Evolutionary conservation across 2,113 vertebrate species (phyloP).

Genomic region (Ammodytes dubius): DNA sequence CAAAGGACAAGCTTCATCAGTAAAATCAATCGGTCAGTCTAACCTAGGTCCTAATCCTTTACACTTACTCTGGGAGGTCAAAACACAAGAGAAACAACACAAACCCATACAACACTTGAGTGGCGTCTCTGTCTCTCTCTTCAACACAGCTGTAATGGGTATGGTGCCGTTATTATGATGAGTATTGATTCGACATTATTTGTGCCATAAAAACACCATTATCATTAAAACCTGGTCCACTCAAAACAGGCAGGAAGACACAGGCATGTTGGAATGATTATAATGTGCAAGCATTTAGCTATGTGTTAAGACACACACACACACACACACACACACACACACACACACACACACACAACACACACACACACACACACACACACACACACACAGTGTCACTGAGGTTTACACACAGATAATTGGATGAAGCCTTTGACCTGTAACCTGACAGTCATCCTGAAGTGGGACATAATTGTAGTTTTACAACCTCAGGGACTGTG

Average conservation of each 20-base stretch:
- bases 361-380: conserved; percentile 27
- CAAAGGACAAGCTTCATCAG: conserved; percentile 41
- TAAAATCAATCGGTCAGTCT: neutral
- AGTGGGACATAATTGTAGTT: conserved; percentile 68
- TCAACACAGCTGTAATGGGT: conserved; percentile 42
- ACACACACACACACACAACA: conserved; percentile 30
- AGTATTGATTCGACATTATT: conserved; percentile 72
- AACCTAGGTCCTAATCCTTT: neutral
- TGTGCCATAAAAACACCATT: conserved; percentile 66
- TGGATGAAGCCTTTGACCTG: conserved; percentile 66
- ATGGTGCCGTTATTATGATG: conserved; percentile 43
- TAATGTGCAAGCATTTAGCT: conserved; percentile 39
- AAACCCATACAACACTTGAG: neutral
- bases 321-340: conserved; percentile 28
- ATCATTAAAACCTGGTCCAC: conserved; percentile 22
- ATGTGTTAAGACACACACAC: conserved; percentile 13
- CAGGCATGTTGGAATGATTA: conserved; percentile 6
- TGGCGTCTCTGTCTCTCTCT: neutral
- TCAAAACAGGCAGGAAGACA: conserved; percentile 27
- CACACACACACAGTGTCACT: conserved; percentile 13
- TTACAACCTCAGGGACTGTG: conserved; percentile 57
- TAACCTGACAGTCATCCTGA: conserved; percentile 46
- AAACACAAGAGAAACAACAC: neutral
- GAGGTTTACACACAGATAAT: conserved; percentile 43
- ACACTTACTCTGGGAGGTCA: neutral